Evolutionary conservation across 2,888 invertebrate genomes (phyloP).

Genomic region (Acanthosepion pharaonis): DNA sequence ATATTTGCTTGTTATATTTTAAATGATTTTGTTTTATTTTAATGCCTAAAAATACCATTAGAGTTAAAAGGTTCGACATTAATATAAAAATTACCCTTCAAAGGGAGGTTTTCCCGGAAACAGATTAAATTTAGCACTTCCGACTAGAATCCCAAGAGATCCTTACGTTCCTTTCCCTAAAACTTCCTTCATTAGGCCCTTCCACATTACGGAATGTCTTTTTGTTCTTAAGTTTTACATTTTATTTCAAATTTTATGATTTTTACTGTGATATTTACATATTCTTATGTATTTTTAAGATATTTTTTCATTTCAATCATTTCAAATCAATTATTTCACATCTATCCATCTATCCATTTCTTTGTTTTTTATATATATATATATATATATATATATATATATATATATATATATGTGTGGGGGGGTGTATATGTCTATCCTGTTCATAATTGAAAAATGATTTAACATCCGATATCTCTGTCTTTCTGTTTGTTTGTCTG

Average conservation of each 20-base stretch:
- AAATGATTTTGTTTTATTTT: too few species aligned
- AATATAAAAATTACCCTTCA: too few species aligned
- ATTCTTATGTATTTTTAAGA: background rate
- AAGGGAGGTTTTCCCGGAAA: too few species aligned
- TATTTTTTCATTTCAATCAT: background rate
- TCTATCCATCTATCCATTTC: background rate
- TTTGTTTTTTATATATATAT: background rate
- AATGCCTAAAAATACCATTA: too few species aligned
- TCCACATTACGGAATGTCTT: background rate
- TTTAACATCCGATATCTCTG: too few species aligned
- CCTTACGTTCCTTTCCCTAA: background rate
- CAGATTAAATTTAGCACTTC: too few species aligned
- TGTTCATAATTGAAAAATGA: too few species aligned
- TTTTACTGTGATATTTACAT: background rate
- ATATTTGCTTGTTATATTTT: too few species aligned
- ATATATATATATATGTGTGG: too few species aligned
- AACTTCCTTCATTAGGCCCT: background rate
- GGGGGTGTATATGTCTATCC: too few species aligned
- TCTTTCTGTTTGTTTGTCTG: too few species aligned
- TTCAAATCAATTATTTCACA: background rate
- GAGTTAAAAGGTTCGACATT: too few species aligned
- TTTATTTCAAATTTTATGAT: background rate
- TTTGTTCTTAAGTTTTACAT: background rate
- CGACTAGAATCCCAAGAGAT: background rate
- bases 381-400: background rate